A percentile compares a stretch with the other conserved stretches of the same genome.
These are phyloP conservation scores for Bradynema listronoti DNA, from an alignment of 1,140 invertebrate genomes.

Conservation along the genomic window DNA sequence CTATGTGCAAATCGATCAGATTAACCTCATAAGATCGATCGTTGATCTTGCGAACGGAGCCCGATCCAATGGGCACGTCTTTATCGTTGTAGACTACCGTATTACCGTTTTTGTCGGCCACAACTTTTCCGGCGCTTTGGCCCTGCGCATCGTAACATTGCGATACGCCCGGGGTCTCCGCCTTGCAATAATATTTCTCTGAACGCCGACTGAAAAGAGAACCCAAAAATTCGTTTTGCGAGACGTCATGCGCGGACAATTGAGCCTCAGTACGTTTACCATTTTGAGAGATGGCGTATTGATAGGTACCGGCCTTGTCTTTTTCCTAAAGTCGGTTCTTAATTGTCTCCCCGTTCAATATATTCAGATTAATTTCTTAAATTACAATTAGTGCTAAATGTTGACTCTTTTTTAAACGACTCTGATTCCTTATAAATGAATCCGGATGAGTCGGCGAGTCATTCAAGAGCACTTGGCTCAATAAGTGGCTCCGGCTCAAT, in stretches of 20 bases:
- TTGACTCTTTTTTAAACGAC: too few species aligned
- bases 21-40: slow-evolving; percentile 49
- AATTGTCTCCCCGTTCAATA: too few species aligned
- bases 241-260: slow-evolving; percentile 43
- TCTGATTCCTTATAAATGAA: too few species aligned
- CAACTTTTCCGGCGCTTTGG: slow-evolving; percentile 49
- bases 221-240: slow-evolving; percentile 34
- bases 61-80: slow-evolving; percentile 55
- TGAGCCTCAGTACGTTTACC: slow-evolving; percentile 53
- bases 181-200: slow-evolving; percentile 57
- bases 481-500: too few species aligned
- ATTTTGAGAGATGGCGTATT: slow-evolving; percentile 52
- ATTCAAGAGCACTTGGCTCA: too few species aligned
- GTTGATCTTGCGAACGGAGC: slow-evolving; percentile 43
- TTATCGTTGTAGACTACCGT: slow-evolving; percentile 54
- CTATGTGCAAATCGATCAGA: neutral
- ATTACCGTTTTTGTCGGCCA: slow-evolving; percentile 57
- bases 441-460: too few species aligned
- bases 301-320: slow-evolving; percentile 47
- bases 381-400: too few species aligned
- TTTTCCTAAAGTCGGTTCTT: too few species aligned
- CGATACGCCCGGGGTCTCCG: slow-evolving; percentile 55
- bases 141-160: slow-evolving; percentile 57
- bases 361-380: too few species aligned
- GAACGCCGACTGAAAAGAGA: slow-evolving; percentile 52